Conservation (phyloP, 2,888 invertebrate species). For the Drosophila mimetica region DNA sequence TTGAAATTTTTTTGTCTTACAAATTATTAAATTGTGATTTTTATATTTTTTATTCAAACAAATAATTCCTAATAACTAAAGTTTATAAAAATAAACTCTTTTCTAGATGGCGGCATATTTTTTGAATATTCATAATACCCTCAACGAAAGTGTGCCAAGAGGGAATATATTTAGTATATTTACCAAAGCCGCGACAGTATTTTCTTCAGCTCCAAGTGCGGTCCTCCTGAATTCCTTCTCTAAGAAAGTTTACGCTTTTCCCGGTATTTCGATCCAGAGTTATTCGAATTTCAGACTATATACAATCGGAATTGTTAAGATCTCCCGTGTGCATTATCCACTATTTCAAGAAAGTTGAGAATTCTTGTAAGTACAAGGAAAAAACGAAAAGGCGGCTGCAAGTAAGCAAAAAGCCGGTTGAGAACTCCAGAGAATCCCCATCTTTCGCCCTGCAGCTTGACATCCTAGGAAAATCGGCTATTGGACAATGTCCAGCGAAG, state of each 20-base stretch:
- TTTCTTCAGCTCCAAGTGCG: too few relatives aligned
- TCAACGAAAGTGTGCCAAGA: not conserved
- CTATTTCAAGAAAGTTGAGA: not conserved
- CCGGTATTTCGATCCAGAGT: not conserved
- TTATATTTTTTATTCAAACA: too few relatives aligned
- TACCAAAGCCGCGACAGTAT: not conserved
- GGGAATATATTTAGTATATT: not conserved
- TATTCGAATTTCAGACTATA: not conserved
- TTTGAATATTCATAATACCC: not conserved
- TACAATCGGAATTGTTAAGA: not conserved
- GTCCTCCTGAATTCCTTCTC: not conserved
- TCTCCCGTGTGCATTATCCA: too few relatives aligned
- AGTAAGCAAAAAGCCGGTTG: not conserved
- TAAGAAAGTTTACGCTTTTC: not conserved
- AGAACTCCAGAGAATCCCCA: not conserved
- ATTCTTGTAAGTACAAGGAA: not conserved
- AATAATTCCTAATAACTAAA: too few relatives aligned
- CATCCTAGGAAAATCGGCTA: slow-evolving; percentile 1
- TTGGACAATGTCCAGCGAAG: slow-evolving; percentile 48
- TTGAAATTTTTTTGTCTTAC: too few relatives aligned
- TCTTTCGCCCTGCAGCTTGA: not conserved
- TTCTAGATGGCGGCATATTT: too few relatives aligned
- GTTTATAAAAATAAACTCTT: too few relatives aligned
- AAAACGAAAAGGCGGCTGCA: too few relatives aligned
- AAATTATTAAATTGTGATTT: too few relatives aligned